Conservation (phyloP, 2,113 vertebrate species). For the Oreochromis niloticus region DNA sequence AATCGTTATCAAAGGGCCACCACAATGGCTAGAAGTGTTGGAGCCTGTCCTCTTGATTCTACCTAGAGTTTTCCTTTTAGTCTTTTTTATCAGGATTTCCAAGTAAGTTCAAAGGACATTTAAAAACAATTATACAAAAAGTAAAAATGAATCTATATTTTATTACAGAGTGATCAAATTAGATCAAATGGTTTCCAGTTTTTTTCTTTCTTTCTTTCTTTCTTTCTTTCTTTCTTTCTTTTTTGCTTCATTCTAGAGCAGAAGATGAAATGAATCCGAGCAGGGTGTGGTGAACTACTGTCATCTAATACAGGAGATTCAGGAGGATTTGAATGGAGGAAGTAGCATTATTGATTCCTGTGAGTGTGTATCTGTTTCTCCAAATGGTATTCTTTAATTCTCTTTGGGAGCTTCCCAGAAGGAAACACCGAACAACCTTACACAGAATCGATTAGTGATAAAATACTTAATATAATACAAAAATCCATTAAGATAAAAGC, state of each 20-base stretch:
- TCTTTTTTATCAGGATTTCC: neutral
- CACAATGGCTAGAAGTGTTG: neutral
- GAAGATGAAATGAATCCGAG: neutral
- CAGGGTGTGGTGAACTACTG: conserved; percentile 26
- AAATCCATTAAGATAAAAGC: neutral
- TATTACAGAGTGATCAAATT: neutral
- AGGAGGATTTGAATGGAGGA: neutral
- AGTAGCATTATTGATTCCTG: neutral
- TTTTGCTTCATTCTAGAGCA: neutral
- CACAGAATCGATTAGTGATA: neutral
- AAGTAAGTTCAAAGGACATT: neutral
- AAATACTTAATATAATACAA: neutral
- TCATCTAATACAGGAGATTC: neutral
- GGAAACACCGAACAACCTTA: neutral
- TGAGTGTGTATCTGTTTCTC: neutral
- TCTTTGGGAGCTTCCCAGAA: neutral
- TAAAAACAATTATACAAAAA: neutral
- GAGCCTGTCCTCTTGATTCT: neutral
- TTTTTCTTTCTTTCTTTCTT: neutral
- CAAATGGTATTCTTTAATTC: neutral
- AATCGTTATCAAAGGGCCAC: neutral
- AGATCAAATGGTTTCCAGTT: neutral
- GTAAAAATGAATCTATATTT: neutral
- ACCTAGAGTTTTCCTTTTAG: neutral
- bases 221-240: neutral